These are phyloP conservation scores for Pogona vitticeps DNA, from an alignment of 2,113 vertebrate genomes.

Conservation along the genomic window DNA sequence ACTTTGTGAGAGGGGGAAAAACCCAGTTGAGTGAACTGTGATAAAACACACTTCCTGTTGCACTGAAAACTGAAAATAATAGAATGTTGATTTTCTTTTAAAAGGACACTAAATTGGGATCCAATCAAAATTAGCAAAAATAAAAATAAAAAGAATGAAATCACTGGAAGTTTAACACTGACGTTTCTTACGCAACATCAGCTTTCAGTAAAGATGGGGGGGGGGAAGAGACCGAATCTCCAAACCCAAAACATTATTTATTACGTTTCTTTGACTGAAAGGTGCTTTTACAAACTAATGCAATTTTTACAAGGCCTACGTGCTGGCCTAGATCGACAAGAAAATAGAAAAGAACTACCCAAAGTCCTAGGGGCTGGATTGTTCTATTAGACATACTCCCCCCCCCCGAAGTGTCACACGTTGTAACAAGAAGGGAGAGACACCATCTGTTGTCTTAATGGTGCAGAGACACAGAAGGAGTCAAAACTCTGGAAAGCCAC, in stretches of 20 bases:
- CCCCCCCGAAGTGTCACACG: background rate
- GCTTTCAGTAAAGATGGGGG: background rate
- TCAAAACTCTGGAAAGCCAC: background rate
- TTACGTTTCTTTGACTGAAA: slow-evolving; percentile 12
- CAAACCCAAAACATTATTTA: background rate
- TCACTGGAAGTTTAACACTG: background rate
- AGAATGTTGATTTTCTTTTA: background rate
- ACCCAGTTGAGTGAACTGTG: background rate
- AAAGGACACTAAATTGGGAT: background rate
- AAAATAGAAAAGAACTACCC: slow-evolving; percentile 45
- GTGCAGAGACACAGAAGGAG: background rate
- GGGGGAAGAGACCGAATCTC: background rate
- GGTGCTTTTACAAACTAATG: slow-evolving; percentile 34
- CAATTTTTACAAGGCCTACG: background rate
- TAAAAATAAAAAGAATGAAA: background rate
- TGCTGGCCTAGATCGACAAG: slow-evolving; percentile 37
- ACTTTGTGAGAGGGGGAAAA: background rate
- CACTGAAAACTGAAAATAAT: background rate
- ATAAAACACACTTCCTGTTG: background rate
- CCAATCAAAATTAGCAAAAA: background rate
- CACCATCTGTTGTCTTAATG: background rate
- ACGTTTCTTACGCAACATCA: background rate
- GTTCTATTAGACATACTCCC: background rate
- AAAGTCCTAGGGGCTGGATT: slow-evolving; percentile 32
- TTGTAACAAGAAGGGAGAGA: background rate